These are phyloP conservation scores for Agriopis marginaria DNA, from an alignment of 2,888 invertebrate genomes.

Conservation along the genomic window DNA sequence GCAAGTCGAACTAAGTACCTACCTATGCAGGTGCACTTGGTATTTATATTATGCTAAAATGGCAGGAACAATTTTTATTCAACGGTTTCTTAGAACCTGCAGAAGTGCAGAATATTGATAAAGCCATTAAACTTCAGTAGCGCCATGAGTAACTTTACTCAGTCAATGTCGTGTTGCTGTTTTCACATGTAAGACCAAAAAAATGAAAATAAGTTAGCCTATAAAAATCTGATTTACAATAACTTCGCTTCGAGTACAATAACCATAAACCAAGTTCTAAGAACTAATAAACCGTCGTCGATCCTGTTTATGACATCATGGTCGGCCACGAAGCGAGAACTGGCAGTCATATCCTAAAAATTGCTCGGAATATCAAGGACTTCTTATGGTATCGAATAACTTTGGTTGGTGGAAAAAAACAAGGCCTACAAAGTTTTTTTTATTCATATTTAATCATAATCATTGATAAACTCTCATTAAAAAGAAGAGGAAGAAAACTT, in stretches of 20 bases:
- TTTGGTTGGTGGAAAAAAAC: background rate
- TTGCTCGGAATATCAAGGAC: background rate
- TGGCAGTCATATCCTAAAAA: constrained; percentile 8
- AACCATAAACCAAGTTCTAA: constrained; percentile 35
- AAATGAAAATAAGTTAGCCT: constrained; percentile 21
- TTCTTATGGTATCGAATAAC: background rate
- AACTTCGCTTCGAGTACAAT: constrained; percentile 27
- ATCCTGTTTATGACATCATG: constrained; percentile 31
- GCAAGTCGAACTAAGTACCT: background rate
- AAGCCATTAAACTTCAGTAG: constrained; percentile 14
- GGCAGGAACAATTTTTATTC: constrained; percentile 13
- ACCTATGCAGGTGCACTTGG: constrained; percentile 1
- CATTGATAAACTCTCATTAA: background rate
- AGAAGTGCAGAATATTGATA: constrained; percentile 10
- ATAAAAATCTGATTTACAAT: constrained; percentile 31
- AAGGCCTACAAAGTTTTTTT: background rate
- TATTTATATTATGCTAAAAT: constrained; percentile 13
- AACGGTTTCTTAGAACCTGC: constrained; percentile 12
- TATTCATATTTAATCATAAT: background rate
- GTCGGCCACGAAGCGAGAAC: constrained; percentile 3
- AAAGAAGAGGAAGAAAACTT: background rate
- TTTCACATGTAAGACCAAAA: constrained; percentile 8
- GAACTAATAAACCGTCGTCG: constrained; percentile 31
- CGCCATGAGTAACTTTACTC: background rate
- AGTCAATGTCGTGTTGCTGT: background rate